A percentile compares a stretch with the other conserved stretches of the same genome.
Conservation (phyloP, 2,888 invertebrate species). For the Caprella mutica region DNA sequence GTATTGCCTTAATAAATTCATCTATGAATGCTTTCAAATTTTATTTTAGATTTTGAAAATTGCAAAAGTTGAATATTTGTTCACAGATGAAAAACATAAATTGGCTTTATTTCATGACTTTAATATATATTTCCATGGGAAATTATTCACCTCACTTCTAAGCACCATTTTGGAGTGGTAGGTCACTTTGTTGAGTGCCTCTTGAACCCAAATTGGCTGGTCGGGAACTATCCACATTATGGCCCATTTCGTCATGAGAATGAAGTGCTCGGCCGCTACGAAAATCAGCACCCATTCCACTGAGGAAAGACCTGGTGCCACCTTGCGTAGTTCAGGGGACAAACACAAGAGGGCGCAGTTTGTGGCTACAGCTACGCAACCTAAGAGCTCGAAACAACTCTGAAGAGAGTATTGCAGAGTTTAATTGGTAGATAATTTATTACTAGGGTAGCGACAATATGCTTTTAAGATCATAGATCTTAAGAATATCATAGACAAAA, state of each 20-base stretch:
- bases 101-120: too few relatives aligned
- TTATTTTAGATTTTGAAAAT: too few relatives aligned
- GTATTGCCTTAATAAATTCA: too few relatives aligned
- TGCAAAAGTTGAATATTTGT: too few relatives aligned
- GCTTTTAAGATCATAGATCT: too few relatives aligned
- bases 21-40: too few relatives aligned
- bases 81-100: too few relatives aligned
- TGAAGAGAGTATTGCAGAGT: too few relatives aligned
- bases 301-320: constrained; percentile 41
- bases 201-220: constrained; percentile 30
- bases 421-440: too few relatives aligned
- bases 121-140: too few relatives aligned
- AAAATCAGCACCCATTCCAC: constrained; percentile 51
- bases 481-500: too few relatives aligned
- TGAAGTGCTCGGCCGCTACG: constrained; percentile 40
- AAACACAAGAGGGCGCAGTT: constrained; percentile 62
- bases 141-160: constrained; percentile 24
- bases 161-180: constrained; percentile 31
- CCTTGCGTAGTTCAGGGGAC: constrained; percentile 51
- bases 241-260: constrained; percentile 20
- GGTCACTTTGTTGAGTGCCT: constrained; percentile 26
- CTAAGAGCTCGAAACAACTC: constrained; percentile 56
- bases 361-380: constrained; percentile 56
- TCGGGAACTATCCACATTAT: constrained; percentile 27
- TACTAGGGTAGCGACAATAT: too few relatives aligned